A percentile compares a stretch with the other conserved stretches of the same genome.
Conservation (phyloP, 2,888 invertebrate species). For the Melipona beecheii region DNA sequence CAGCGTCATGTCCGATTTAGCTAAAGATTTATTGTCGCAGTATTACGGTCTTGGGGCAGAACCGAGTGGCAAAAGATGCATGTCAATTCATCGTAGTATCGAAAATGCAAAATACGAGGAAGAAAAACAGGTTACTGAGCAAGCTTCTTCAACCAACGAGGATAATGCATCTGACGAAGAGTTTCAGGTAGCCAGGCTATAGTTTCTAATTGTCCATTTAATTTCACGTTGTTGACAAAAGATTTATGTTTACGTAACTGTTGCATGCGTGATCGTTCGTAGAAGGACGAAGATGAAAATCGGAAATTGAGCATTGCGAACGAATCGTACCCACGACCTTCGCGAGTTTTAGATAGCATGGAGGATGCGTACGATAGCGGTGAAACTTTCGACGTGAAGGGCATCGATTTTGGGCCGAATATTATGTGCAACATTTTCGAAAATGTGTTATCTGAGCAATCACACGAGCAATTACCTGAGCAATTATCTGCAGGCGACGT, state of each 20-base stretch:
- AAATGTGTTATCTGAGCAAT: not conserved
- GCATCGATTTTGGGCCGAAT: constrained; percentile 44
- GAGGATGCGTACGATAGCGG: not conserved
- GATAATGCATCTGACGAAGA: constrained; percentile 46
- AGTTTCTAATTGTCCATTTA: not conserved
- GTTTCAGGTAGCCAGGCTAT: constrained; percentile 31
- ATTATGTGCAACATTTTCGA: constrained; percentile 13
- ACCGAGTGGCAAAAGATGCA: constrained; percentile 39
- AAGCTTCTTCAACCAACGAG: constrained; percentile 44
- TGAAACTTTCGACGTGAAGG: constrained; percentile 16
- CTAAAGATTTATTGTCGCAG: constrained; percentile 65
- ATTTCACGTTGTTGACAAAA: not conserved
- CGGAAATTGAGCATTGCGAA: not conserved
- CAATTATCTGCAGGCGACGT: not conserved
- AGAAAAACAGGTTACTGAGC: constrained; percentile 32
- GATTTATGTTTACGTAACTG: not conserved
- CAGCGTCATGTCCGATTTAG: constrained; percentile 65
- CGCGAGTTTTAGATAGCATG: constrained; percentile 10
- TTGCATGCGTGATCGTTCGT: not conserved
- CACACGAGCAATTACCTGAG: not conserved
- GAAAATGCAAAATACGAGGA: constrained; percentile 45
- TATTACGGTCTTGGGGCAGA: constrained; percentile 72
- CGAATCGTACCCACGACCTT: constrained; percentile 28
- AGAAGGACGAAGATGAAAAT: constrained; percentile 23
- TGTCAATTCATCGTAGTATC: constrained; percentile 64